Evolutionary conservation across 2,888 invertebrate species (phyloP).

Genomic region (Drosophila silvestris): DNA sequence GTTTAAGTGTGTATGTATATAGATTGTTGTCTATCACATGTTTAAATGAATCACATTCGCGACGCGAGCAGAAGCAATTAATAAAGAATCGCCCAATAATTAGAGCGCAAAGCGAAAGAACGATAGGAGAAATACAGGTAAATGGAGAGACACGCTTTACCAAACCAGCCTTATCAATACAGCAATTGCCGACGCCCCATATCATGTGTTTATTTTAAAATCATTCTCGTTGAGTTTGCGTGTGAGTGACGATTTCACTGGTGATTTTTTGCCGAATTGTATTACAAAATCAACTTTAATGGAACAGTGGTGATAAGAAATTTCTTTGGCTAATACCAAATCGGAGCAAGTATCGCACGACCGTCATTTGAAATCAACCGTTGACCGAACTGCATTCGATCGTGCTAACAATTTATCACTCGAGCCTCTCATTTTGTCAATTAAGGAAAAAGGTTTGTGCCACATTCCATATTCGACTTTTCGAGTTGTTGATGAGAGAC

Average conservation of each 20-base stretch:
- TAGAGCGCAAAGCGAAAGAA: slow-evolving; percentile 46
- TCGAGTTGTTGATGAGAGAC: background rate
- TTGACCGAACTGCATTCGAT: slow-evolving; percentile 64
- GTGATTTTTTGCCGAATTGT: slow-evolving; percentile 65
- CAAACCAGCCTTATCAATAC: slow-evolving; percentile 65
- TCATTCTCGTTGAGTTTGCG: slow-evolving; percentile 24
- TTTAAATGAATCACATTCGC: slow-evolving; percentile 44
- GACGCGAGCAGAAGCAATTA: slow-evolving; percentile 58
- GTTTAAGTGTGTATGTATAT: background rate
- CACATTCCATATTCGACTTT: background rate
- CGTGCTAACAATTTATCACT: slow-evolving; percentile 36
- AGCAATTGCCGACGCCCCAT: slow-evolving; percentile 60
- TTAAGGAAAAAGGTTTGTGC: slow-evolving; percentile 72
- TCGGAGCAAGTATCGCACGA: slow-evolving; percentile 44
- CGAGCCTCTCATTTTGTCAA: slow-evolving; percentile 41
- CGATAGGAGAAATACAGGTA: slow-evolving; percentile 32
- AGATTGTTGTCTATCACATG: slow-evolving; percentile 64
- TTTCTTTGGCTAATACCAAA: slow-evolving; percentile 62
- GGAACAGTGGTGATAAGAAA: slow-evolving; percentile 65
- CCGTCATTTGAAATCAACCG: slow-evolving; percentile 59
- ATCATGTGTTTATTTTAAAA: slow-evolving; percentile 61
- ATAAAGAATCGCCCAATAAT: slow-evolving; percentile 72
- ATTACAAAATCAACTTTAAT: slow-evolving; percentile 75
- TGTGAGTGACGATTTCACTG: slow-evolving; percentile 41
- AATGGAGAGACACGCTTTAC: slow-evolving; percentile 22